Evolutionary conservation across 2,888 invertebrate genomes (phyloP).

Genomic region (Mycalesis mineus): DNA sequence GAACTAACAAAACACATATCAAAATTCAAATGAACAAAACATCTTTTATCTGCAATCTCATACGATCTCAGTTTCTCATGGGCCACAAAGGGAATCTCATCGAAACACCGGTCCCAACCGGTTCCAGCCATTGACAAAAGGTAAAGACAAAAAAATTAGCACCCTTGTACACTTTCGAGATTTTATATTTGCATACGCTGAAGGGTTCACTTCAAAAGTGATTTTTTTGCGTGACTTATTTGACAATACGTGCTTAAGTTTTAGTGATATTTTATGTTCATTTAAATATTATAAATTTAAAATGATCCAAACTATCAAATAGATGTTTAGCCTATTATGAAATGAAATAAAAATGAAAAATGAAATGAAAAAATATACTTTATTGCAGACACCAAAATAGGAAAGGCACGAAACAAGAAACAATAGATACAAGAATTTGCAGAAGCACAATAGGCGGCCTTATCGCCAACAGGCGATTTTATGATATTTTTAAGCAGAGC

Average conservation of each 20-base stretch:
- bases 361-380: no score
- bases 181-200: slow-evolving; percentile 6
- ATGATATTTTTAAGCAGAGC: no score
- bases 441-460: no score
- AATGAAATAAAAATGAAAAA: no score
- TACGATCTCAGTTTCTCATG: slow-evolving; percentile 45
- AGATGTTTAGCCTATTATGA: no score
- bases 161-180: slow-evolving; percentile 42
- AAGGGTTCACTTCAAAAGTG: slow-evolving; percentile 1
- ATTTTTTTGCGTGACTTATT: not conserved
- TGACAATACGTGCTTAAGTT: not conserved
- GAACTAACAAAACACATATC: slow-evolving; percentile 24
- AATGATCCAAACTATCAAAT: no score
- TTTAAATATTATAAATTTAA: no score
- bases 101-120: slow-evolving; percentile 26
- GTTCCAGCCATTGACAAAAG: slow-evolving; percentile 31
- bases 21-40: slow-evolving; percentile 36
- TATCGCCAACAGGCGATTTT: no score
- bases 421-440: no score
- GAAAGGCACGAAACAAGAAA: no score
- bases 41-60: slow-evolving; percentile 40
- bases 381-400: no score
- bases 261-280: no score
- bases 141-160: slow-evolving; percentile 45
- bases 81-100: slow-evolving; percentile 37